Evolutionary conservation across 2,113 vertebrate species (phyloP).

Genomic region (Vulpes ferrilata): DNA sequence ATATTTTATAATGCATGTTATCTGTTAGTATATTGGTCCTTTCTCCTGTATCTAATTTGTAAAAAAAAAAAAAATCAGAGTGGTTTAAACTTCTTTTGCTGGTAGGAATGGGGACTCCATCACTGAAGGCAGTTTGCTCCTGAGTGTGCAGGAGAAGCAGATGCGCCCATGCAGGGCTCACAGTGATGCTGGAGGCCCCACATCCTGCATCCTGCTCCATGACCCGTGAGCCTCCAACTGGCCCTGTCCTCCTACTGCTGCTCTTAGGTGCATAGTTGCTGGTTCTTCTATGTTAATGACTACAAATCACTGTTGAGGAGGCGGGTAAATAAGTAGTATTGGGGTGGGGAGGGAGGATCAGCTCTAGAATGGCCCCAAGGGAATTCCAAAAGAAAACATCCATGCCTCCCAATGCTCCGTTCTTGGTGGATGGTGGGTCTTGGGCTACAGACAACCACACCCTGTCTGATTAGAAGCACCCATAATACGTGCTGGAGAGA

Average conservation of each 20-base stretch:
- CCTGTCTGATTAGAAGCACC: background rate
- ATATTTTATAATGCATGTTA: background rate
- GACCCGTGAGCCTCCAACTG: background rate
- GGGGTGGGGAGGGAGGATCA: background rate
- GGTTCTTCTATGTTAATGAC: too few species aligned
- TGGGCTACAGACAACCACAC: background rate
- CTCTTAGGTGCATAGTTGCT: background rate
- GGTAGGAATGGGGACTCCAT: too few species aligned
- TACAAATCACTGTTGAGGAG: background rate
- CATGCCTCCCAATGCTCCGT: background rate
- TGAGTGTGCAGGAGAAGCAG: background rate
- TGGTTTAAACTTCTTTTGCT: background rate
- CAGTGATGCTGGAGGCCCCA: background rate
- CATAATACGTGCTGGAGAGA: too few species aligned
- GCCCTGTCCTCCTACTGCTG: rapidly evolving
- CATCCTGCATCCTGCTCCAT: rapidly evolving
- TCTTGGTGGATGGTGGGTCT: background rate
- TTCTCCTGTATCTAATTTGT: background rate
- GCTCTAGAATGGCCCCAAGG: background rate
- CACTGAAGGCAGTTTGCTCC: background rate
- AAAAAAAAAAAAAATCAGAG: background rate
- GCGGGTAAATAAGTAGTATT: rapidly evolving
- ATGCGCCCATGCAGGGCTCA: rapidly evolving
- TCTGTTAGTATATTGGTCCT: background rate
- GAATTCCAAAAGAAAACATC: background rate